Conservation (phyloP, 2,797 vertebrate genomes). For the Mus caroli region DNA sequence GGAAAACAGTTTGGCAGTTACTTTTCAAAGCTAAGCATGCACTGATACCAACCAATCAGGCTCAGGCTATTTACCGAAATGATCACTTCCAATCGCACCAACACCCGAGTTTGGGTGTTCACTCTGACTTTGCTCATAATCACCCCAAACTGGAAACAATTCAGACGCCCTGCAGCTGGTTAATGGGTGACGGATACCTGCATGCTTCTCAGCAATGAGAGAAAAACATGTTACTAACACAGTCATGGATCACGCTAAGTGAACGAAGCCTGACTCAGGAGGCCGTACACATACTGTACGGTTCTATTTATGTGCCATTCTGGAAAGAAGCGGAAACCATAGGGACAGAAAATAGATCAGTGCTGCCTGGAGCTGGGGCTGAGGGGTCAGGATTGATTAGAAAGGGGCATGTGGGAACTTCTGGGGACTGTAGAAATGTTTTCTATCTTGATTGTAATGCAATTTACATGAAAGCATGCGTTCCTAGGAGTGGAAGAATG, state of each 20-base stretch:
- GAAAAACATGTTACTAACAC: neutral
- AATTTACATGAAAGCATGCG: neutral
- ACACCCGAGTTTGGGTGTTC: slow-evolving; percentile 24
- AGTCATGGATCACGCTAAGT: neutral
- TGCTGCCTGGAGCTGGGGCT: neutral
- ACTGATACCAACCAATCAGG: neutral
- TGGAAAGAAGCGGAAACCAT: neutral
- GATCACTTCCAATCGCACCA: slow-evolving; percentile 4
- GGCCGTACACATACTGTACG: accelerated
- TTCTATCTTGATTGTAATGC: neutral
- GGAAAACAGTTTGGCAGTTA: neutral
- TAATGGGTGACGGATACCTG: neutral
- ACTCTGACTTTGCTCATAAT: slow-evolving; percentile 10
- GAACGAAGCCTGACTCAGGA: slow-evolving; percentile 12
- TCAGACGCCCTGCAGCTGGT: neutral
- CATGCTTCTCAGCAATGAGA: neutral
- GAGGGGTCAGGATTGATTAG: neutral
- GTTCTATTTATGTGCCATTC: neutral
- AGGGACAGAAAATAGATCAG: neutral
- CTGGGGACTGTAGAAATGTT: neutral
- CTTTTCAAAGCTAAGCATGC: neutral
- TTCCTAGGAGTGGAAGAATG: neutral
- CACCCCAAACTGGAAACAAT: neutral
- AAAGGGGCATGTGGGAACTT: neutral
- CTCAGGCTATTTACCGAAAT: slow-evolving; percentile 31